Evolutionary conservation across 23 tunicate species (phyloP).

Genomic region (Pegea sp.): DNA sequence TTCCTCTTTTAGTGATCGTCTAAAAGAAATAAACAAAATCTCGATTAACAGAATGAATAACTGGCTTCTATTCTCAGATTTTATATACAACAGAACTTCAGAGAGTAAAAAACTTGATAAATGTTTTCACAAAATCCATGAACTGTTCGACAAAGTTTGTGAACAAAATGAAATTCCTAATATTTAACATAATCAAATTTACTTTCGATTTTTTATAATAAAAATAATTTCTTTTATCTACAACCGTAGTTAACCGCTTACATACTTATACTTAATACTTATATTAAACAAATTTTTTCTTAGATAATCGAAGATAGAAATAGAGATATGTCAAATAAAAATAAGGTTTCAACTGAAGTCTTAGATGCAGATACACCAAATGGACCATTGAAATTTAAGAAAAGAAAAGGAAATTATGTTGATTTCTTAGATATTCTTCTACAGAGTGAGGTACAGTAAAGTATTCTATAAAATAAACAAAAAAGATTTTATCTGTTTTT

Average conservation of each 20-base stretch:
- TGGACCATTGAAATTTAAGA: no score
- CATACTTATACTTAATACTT: no score
- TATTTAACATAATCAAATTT: slow-evolving; percentile 1
- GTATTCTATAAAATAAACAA: background rate
- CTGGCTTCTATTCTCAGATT: background rate
- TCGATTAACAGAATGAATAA: background rate
- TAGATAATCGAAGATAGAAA: no score
- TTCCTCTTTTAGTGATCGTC: no score
- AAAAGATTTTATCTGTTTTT: background rate
- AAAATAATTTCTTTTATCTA: no score
- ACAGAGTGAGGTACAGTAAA: background rate
- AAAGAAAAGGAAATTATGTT: no score
- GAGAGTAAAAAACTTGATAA: background rate
- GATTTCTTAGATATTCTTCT: background rate
- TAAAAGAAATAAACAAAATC: background rate
- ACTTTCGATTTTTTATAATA: no score
- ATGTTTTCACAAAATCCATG: background rate
- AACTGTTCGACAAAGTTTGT: background rate
- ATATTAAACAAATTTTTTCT: no score
- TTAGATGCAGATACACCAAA: no score
- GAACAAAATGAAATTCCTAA: background rate
- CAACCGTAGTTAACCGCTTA: no score
- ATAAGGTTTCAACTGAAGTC: no score
- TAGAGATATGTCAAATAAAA: no score
- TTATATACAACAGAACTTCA: background rate